phyloP scores from a whole-genome alignment of 92 coral and sea anemone species.

The Paragorgia papillata region DNA sequence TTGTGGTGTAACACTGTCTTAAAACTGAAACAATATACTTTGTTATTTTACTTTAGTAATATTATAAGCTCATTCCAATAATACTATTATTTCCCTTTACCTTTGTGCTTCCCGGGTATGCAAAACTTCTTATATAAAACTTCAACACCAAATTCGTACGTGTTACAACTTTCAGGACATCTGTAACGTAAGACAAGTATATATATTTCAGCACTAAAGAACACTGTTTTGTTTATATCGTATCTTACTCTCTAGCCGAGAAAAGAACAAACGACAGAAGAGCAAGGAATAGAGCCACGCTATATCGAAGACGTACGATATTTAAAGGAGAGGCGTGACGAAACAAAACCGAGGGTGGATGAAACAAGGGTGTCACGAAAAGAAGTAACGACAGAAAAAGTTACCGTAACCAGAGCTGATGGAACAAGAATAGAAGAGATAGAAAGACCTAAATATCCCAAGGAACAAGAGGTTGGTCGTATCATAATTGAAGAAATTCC shows the following conservation, averaged over 20 bases:
- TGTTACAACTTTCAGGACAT: too few relatives aligned
- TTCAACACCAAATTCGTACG: too few relatives aligned
- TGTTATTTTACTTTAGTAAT: too few relatives aligned
- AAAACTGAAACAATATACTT: too few relatives aligned
- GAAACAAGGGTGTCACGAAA: neutral
- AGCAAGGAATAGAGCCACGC: neutral
- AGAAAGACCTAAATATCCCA: constrained; percentile 9
- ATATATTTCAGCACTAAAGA: too few relatives aligned
- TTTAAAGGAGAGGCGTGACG: neutral
- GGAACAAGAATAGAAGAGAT: neutral
- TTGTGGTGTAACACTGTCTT: too few relatives aligned
- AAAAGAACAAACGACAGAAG: neutral
- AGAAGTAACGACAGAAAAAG: neutral
- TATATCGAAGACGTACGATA: neutral
- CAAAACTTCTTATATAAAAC: too few relatives aligned
- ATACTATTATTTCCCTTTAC: too few relatives aligned
- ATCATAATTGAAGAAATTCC: constrained; percentile 42
- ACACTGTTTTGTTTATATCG: too few relatives aligned
- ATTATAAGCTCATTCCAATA: too few relatives aligned
- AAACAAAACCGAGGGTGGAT: constrained; percentile 3
- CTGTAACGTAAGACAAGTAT: too few relatives aligned
- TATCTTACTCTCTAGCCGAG: neutral
- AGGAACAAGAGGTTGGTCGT: constrained; percentile 8
- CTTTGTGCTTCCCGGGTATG: too few relatives aligned
- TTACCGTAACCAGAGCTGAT: neutral